Conservation (phyloP, 2,797 vertebrate genomes). For the Tapera naevia region DNA sequence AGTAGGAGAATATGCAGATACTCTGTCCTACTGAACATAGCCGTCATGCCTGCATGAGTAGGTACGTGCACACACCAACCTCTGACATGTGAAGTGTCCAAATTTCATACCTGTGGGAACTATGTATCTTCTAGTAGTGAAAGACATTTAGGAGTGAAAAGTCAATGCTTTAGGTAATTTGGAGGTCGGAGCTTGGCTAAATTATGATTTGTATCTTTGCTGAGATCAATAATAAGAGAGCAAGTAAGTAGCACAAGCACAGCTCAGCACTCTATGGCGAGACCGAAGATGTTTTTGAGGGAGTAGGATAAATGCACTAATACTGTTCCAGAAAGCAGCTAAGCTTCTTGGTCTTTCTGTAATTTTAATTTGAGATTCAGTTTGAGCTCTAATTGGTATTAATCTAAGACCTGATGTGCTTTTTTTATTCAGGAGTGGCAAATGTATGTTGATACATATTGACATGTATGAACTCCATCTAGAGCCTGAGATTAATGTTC, state of each 20-base stretch:
- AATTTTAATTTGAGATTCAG: neutral
- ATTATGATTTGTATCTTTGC: neutral
- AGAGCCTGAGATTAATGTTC: neutral
- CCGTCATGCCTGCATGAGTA: neutral
- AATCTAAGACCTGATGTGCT: neutral
- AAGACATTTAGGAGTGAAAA: neutral
- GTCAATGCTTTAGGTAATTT: neutral
- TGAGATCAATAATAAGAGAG: neutral
- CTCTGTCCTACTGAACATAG: neutral
- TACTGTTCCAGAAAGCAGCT: neutral
- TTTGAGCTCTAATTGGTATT: neutral
- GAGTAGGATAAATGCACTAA: neutral
- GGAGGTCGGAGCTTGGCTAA: neutral
- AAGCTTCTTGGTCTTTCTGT: neutral
- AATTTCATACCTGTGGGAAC: neutral
- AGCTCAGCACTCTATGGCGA: neutral
- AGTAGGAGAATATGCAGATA: neutral
- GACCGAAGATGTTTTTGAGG: neutral
- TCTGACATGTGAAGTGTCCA: too few species aligned
- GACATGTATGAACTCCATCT: neutral
- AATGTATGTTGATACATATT: neutral
- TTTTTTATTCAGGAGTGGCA: neutral
- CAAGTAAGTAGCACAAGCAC: neutral
- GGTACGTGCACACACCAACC: accelerated
- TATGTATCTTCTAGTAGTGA: neutral